Percentiles rank a stretch among this genome's conserved stretches.
Evolutionary conservation across 2,113 vertebrate species (phyloP).

Genomic region (Macrotus californicus): DNA sequence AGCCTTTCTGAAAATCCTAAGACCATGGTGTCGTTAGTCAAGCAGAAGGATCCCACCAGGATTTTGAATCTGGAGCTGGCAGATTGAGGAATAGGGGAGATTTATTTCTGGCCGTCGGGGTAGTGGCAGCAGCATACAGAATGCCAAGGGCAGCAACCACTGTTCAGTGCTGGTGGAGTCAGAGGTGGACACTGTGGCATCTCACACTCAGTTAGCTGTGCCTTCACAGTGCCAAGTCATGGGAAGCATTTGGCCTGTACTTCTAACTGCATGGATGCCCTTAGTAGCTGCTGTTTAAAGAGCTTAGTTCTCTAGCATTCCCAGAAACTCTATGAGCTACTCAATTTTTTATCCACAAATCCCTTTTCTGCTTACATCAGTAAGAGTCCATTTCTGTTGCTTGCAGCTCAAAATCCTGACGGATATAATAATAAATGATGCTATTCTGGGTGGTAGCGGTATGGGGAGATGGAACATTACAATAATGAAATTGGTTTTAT

Average conservation of each 20-base stretch:
- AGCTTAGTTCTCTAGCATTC: not conserved
- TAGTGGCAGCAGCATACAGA: not conserved
- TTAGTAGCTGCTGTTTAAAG: not conserved
- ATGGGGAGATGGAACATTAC: not conserved
- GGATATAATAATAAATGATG: not conserved
- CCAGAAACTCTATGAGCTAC: not conserved
- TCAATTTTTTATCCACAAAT: not conserved
- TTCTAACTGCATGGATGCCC: not conserved
- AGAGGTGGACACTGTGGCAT: too few relatives aligned
- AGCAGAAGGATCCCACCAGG: not conserved
- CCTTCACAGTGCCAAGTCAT: not conserved
- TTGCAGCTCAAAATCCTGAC: not conserved
- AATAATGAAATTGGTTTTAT: slow-evolving; percentile 3
- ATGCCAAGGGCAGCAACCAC: not conserved
- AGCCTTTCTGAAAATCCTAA: not conserved
- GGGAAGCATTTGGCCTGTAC: not conserved
- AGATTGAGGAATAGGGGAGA: not conserved
- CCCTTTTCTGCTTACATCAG: not conserved
- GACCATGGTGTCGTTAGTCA: not conserved
- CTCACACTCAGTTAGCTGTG: fast-evolving
- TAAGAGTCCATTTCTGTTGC: not conserved
- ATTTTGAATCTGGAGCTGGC: not conserved
- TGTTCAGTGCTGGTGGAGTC: not conserved
- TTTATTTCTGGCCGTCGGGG: not conserved
- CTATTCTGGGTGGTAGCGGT: not conserved